Conservation (phyloP, 2,113 vertebrate genomes). For the Paradisaea rubra region DNA sequence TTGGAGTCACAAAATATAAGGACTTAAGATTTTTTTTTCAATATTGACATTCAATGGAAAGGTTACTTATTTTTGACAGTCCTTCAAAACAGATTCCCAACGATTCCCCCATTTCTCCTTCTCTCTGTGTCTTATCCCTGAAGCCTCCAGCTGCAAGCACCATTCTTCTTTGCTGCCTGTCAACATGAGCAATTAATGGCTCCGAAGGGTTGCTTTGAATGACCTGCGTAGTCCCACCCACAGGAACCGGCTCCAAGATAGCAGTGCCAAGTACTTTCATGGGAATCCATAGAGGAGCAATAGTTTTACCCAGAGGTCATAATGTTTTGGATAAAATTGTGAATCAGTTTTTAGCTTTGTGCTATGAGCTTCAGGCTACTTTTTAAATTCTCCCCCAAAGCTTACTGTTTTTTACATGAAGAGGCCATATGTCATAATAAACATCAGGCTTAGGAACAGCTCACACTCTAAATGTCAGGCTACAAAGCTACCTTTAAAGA, state of each 20-base stretch:
- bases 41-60: not conserved
- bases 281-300: not conserved
- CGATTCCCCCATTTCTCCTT: not conserved
- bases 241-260: not conserved
- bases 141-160: slow-evolving; percentile 7
- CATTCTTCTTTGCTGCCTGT: slow-evolving; percentile 1
- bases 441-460: slow-evolving; percentile 40
- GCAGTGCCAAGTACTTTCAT: not conserved
- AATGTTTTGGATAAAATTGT: slow-evolving; percentile 54
- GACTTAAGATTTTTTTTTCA: not conserved
- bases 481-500: slow-evolving; percentile 64
- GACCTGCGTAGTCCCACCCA: not conserved
- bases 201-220: not conserved
- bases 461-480: slow-evolving; percentile 66
- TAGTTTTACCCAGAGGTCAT: slow-evolving; percentile 17
- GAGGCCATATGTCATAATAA: slow-evolving; percentile 47
- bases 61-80: not conserved
- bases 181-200: slow-evolving; percentile 15
- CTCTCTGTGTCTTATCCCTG: not conserved
- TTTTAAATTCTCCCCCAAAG: slow-evolving; percentile 53
- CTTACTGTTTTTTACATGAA: slow-evolving; percentile 48
- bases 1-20: not conserved
- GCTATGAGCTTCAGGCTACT: not conserved
- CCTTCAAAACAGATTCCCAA: not conserved
- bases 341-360: slow-evolving; percentile 1